Base-by-base conservation (phyloP, 2,113 vertebrate species). In the Spizaetus ornatus region DNA sequence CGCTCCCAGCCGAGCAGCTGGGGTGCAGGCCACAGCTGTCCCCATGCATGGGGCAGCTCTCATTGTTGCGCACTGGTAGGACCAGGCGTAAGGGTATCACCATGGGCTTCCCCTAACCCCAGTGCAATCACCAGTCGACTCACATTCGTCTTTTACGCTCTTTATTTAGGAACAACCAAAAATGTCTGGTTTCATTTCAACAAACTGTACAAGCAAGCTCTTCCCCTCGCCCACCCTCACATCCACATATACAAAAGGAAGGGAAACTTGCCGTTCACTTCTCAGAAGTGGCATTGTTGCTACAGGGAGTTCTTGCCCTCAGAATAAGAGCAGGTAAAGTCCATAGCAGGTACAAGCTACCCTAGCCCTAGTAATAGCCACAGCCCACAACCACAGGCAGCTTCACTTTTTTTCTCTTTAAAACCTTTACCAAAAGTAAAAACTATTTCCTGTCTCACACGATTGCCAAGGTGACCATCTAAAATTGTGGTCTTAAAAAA, bases 251-350 rank as follows among this genome's bases (percentile, higher is more conserved):
- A 98, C 91, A 98, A 98, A 98, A 98, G 98, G 97, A 98, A 98
- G 96, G 97, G 98, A 98, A 98, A 97, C 98, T 98, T 98, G 98
- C 98, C 98, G 1, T 98, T 98, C 98, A 98, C 98, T 98, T 98
- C 98, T 97, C 98, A 98, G 98, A 98, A 98, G 98, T 98, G 98
- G 98, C 98, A 98, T 97, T 97, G 93, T 98, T 97, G 97, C 98
- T 98, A 97, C 97, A 97, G 97, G 98, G 98, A 98, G 97, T 85
- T 86, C 79, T 96, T 96, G 96, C 95, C 97, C 97, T 96, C 90
- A 79, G 92, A 97, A 95, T 90, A 92, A 94, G 93, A 97, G 95
- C 94, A 93, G 94, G 94, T 93, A 92, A 96, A 89, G 66, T 94
- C 97, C 95, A 80, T 92, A 91, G 88, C 95, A 91, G 93, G n/a